These are phyloP conservation scores for Rhinolophus sinicus DNA, from an alignment of 2,113 vertebrate genomes.

Conservation along the genomic window DNA sequence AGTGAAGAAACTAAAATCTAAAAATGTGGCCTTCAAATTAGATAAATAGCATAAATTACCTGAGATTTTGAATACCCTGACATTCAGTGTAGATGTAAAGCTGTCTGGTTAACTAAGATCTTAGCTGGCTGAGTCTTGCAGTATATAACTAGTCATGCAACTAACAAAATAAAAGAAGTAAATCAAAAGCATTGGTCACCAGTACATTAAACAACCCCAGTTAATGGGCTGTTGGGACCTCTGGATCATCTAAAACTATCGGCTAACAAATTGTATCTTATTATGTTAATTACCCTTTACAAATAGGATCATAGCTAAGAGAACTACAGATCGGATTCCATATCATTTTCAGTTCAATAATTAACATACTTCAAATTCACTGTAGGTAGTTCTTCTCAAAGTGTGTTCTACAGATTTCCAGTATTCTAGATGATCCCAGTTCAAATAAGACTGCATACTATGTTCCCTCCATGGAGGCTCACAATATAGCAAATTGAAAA, in stretches of 20 bases:
- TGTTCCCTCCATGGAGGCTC: not conserved
- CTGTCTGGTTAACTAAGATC: not conserved
- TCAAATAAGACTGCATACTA: not conserved
- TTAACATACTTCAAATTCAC: not conserved
- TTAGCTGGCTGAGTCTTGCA: not conserved
- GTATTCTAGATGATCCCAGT: not conserved
- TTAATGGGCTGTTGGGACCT: not conserved
- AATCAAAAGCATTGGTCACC: slow-evolving; percentile 33
- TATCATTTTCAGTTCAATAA: slow-evolving; percentile 20
- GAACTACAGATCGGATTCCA: not conserved
- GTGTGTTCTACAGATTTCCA: not conserved
- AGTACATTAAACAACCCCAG: not conserved
- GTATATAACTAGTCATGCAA: not conserved
- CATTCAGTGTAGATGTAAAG: not conserved
- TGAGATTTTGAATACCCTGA: not conserved
- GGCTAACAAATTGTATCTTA: slow-evolving; percentile 2
- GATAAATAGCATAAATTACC: not conserved
- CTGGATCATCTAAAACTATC: slow-evolving; percentile 19
- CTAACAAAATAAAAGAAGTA: slow-evolving; percentile 30
- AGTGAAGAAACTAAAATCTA: not conserved
- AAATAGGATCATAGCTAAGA: not conserved
- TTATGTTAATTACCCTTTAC: not conserved
- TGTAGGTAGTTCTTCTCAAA: not conserved
- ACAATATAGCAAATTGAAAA: slow-evolving; percentile 17
- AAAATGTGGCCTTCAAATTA: not conserved